Conservation (phyloP, 2,797 vertebrate genomes). For the Chiroxiphia lanceolata region DNA sequence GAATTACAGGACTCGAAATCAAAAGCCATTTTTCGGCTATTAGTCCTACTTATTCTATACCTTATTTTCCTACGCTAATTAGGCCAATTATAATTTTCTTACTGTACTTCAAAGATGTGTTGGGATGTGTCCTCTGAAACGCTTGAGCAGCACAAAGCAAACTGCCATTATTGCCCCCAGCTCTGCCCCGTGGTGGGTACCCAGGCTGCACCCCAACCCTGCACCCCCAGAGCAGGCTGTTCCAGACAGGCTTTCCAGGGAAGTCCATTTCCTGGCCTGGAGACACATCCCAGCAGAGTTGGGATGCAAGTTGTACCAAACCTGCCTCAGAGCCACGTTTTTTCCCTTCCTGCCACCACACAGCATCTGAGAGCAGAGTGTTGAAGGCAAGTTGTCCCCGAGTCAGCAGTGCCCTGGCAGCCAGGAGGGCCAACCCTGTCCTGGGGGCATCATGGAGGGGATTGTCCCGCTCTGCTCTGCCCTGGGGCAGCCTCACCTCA, state of each 20-base stretch:
- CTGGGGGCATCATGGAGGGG: neutral
- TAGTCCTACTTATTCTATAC: neutral
- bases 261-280: neutral
- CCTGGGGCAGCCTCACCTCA: neutral
- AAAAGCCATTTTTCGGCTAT: neutral
- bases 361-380: neutral
- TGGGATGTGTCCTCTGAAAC: neutral
- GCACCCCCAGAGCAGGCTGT: fast-evolving
- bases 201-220: neutral
- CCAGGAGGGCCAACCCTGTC: neutral
- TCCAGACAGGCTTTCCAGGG: neutral
- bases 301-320: neutral
- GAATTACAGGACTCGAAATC: neutral
- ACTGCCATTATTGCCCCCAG: neutral
- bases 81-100: conserved; percentile 14
- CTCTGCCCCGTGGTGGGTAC: fast-evolving
- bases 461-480: neutral
- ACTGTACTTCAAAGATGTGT: neutral
- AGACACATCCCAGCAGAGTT: neutral
- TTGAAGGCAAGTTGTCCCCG: neutral
- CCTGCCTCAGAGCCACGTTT: neutral
- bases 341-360: neutral
- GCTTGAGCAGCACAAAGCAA: neutral
- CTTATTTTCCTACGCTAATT: neutral
- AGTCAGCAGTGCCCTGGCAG: neutral